Percentiles rank a stretch among this genome's conserved stretches.
Evolutionary conservation across 2,113 vertebrate species (phyloP).

Genomic region (Clarias batrachus): DNA sequence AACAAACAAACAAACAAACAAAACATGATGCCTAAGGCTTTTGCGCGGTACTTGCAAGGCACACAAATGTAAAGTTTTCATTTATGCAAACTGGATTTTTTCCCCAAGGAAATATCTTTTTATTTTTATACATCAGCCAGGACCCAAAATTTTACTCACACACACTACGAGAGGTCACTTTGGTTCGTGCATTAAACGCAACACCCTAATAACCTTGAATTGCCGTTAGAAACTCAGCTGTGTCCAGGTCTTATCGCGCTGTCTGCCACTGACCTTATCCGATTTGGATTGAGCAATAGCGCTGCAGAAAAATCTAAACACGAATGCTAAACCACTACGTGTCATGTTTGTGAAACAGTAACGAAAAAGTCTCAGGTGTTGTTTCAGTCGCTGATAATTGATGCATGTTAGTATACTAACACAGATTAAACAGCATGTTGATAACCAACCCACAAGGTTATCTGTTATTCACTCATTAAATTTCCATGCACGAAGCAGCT

Average conservation of each 20-base stretch:
- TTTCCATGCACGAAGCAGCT: neutral
- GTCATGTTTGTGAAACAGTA: neutral
- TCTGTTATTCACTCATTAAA: neutral
- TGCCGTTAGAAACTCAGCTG: neutral
- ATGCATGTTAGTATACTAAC: neutral
- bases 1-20: too few relatives aligned
- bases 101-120: neutral
- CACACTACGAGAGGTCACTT: neutral
- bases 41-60: too few relatives aligned
- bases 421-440: neutral
- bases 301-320: neutral
- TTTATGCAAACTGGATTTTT: neutral
- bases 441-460: neutral
- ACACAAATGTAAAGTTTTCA: neutral
- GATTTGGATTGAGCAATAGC: neutral
- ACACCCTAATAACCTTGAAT: conserved; percentile 15
- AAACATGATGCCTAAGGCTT: too few relatives aligned
- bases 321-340: neutral
- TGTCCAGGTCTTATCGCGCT: neutral
- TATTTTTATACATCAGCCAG: too few relatives aligned
- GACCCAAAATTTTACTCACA: neutral
- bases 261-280: neutral
- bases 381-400: neutral
- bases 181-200: neutral
- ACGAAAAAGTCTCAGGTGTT: neutral